A percentile compares a stretch with the other conserved stretches of the same genome.
Conservation (phyloP, 2,888 invertebrate genomes). For the Zygothrica quintamaculata region DNA sequence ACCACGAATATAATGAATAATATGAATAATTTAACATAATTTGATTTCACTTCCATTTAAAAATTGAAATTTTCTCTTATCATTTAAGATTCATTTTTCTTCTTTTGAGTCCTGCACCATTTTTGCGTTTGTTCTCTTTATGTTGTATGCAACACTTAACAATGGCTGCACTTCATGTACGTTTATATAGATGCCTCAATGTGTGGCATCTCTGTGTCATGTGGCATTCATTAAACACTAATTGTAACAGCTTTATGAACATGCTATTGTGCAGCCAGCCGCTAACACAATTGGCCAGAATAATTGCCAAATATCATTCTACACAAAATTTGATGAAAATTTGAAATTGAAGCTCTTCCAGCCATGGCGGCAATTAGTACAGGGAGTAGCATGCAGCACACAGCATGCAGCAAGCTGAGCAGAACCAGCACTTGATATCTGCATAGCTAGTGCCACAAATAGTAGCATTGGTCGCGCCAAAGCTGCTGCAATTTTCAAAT, state of each 20-base stretch:
- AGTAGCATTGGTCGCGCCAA: constrained; percentile 29
- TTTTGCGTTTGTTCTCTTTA: too few relatives aligned
- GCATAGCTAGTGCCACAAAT: constrained; percentile 39
- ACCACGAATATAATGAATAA: too few relatives aligned
- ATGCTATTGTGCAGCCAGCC: constrained; percentile 34
- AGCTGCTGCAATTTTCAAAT: constrained; percentile 32
- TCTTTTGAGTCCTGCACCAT: too few relatives aligned
- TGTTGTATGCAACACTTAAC: constrained; percentile 17
- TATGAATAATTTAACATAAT: too few relatives aligned
- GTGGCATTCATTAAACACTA: constrained; percentile 65
- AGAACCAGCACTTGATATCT: constrained; percentile 58
- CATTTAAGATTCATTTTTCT: too few relatives aligned
- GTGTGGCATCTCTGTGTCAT: constrained; percentile 36
- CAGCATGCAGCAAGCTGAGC: too few relatives aligned
- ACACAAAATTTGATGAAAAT: constrained; percentile 27
- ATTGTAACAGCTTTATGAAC: constrained; percentile 58
- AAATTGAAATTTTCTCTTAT: too few relatives aligned
- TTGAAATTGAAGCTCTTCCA: constrained; percentile 24
- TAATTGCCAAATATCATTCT: constrained; percentile 34
- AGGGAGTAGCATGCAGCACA: neutral
- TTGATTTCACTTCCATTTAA: too few relatives aligned
- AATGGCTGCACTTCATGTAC: constrained; percentile 6
- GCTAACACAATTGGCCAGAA: constrained; percentile 14
- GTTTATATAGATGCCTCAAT: constrained; percentile 1
- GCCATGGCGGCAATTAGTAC: constrained; percentile 8